Base-by-base conservation (phyloP, 2,113 vertebrate species). In the Nanorana parkeri region DNA sequence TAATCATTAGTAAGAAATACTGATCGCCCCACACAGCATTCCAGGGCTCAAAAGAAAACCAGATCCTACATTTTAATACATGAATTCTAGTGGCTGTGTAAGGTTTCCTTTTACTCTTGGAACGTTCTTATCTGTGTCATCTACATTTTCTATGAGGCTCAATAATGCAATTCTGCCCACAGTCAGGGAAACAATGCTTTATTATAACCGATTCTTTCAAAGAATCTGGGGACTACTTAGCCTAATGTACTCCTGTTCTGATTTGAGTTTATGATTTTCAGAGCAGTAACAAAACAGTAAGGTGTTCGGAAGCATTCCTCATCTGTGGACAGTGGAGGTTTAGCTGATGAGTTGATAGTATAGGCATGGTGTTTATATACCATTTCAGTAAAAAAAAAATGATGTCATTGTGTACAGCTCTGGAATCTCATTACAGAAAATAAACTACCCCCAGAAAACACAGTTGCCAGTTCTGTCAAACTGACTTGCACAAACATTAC, bases 401-500 rank as follows among this genome's bases (percentile, higher is more conserved):
- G 71, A 5, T 47, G 65, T 13, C 58, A 32, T 41, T 68, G 52
- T 68, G 52, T 68, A 24, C 20, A 61, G 36, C 61, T n/a, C 52
- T 54, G 71, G 67, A 61, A 16, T 36, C 60, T 81, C 69, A 67
- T 75, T 66, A 81, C 61, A 75, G 69, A 74, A 65, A 81, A 79
- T 78, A 78, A 81, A 81, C 23, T 24, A 73, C 20, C 60, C 17
- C 8, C 54, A 54, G 60, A 23, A 47, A 41, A 64, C 21, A 51
- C 69, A 75, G 26, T 81, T 64, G 51, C 63, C 51, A 66, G 29
- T 56, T 55, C 60, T 81, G 69, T 75, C 80, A 81, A 58, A n/a
- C 29, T 74, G 60, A 58, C 60, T 58, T 26, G 17, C 69, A 73
- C 17, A 61, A 56, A 32, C 58, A 6, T 29, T 36, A 67, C 61